These are phyloP conservation scores for Nycticorax nycticorax DNA, from an alignment of 2,113 vertebrate species.

Conservation along the genomic window DNA sequence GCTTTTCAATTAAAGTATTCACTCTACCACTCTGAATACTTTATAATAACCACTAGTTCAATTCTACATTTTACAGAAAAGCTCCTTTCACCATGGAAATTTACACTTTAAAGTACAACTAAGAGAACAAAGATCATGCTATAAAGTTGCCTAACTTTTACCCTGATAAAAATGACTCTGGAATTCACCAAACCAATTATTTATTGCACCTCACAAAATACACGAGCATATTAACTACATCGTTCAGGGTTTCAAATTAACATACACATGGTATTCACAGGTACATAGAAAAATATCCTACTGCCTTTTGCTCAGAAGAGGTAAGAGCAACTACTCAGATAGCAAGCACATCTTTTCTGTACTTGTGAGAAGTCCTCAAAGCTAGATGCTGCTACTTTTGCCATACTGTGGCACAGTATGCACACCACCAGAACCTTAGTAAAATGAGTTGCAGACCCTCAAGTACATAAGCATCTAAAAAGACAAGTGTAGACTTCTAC, in stretches of 20 bases:
- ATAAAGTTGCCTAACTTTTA: neutral
- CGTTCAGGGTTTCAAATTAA: neutral
- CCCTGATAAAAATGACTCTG: neutral
- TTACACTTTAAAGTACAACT: neutral
- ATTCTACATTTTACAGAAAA: neutral
- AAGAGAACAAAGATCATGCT: neutral
- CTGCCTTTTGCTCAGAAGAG: neutral
- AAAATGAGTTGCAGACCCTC: neutral
- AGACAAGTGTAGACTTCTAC: neutral
- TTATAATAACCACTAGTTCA: neutral
- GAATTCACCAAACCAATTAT: neutral
- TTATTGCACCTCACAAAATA: neutral
- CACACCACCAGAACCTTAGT: neutral
- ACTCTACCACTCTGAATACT: neutral
- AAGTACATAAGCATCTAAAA: neutral
- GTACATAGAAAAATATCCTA: neutral
- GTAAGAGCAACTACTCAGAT: neutral
- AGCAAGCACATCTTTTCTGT: neutral
- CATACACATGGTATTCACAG: neutral
- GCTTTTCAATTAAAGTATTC: neutral
- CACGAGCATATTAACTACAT: neutral
- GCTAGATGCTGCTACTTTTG: neutral
- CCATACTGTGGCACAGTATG: accelerated
- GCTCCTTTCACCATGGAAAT: neutral
- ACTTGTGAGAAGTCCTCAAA: neutral